Conservation (phyloP, 2,797 vertebrate genomes). For the Neopelma chrysocephalum region DNA sequence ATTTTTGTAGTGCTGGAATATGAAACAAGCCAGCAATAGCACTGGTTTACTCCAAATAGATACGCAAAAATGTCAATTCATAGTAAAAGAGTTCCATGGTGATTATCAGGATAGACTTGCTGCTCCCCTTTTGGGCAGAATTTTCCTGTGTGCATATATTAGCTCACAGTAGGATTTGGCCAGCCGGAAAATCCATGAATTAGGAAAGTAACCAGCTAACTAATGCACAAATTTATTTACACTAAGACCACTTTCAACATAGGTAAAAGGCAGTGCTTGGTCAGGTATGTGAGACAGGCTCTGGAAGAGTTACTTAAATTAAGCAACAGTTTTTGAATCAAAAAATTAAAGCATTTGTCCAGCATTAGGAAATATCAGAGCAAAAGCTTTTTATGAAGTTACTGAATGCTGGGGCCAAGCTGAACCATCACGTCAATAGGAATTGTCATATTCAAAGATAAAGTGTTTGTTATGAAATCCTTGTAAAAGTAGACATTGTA, state of each 20-base stretch:
- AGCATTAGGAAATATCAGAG: not conserved
- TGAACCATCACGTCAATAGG: not conserved
- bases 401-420: not conserved
- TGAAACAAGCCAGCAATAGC: not conserved
- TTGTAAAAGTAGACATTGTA: not conserved
- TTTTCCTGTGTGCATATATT: not conserved
- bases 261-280: not conserved
- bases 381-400: not conserved
- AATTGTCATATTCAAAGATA: not conserved
- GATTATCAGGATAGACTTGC: not conserved
- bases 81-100: not conserved
- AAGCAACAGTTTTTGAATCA: not conserved
- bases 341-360: not conserved
- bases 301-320: not conserved
- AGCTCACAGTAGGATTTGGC: accelerated
- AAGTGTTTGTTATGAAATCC: not conserved
- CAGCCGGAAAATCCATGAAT: not conserved
- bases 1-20: not conserved
- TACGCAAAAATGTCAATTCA: not conserved
- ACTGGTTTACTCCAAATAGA: not conserved
- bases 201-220: not conserved
- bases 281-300: not conserved
- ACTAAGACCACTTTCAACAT: not conserved
- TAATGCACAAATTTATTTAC: not conserved
- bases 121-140: not conserved